Conservation (phyloP, 2,113 vertebrate species). For the Tragelaphus imberbis region DNA sequence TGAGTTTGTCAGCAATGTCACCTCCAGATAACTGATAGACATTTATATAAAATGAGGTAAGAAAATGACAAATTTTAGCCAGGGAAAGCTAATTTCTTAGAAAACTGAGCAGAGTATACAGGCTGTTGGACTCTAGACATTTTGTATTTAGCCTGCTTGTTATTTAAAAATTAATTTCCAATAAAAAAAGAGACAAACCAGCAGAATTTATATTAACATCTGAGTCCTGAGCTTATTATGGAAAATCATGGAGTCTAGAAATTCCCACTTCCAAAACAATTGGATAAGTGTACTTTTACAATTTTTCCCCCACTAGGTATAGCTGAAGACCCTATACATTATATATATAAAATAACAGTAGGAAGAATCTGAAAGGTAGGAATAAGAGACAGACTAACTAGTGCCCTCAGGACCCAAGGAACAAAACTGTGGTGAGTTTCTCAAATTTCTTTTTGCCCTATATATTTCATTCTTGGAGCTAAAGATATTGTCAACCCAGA, state of each 20-base stretch:
- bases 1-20: conserved; percentile 3
- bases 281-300: neutral
- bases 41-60: conserved; percentile 9
- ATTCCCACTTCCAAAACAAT: neutral
- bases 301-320: neutral
- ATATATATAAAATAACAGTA: neutral
- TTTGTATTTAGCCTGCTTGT: neutral
- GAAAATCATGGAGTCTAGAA: neutral
- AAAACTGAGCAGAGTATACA: neutral
- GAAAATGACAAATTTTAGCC: conserved; percentile 11
- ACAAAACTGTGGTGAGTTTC: neutral
- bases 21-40: neutral
- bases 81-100: neutral
- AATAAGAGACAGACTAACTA: neutral
- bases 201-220: neutral
- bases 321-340: neutral
- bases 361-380: neutral
- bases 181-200: neutral
- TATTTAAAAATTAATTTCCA: neutral
- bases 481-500: neutral
- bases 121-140: neutral
- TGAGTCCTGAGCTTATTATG: neutral
- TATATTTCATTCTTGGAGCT: neutral
- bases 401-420: neutral
- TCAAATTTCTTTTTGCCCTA: neutral